Conservation (phyloP, 2,888 invertebrate genomes). For the Acleris sparsana region DNA sequence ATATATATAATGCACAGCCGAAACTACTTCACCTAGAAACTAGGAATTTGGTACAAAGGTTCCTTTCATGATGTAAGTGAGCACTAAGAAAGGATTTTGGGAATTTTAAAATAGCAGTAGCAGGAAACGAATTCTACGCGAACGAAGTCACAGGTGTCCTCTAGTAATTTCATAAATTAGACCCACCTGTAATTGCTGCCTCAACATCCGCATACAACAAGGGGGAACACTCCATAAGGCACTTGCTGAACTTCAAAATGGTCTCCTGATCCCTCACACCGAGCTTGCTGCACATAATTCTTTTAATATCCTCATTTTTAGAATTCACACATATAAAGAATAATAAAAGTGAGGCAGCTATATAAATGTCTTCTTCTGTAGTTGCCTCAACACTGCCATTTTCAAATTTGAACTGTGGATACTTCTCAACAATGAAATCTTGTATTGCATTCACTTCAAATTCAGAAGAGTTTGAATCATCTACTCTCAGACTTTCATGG, state of each 20-base stretch:
- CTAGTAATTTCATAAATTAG: neutral
- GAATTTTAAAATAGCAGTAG: no score
- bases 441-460: constrained; percentile 67
- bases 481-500: constrained; percentile 67
- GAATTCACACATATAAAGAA: constrained; percentile 80
- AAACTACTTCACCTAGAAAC: no score
- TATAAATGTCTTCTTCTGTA: constrained; percentile 63
- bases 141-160: no score
- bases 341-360: constrained; percentile 78
- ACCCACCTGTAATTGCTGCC: constrained; percentile 68
- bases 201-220: constrained; percentile 69
- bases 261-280: constrained; percentile 78
- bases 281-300: constrained; percentile 81
- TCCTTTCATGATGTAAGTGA: no score
- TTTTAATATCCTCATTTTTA: constrained; percentile 80
- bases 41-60: no score
- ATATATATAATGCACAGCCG: no score
- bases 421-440: constrained; percentile 73
- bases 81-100: no score
- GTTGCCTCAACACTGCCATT: constrained; percentile 58
- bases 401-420: constrained; percentile 76
- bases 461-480: constrained; percentile 71
- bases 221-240: constrained; percentile 72
- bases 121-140: no score
- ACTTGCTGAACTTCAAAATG: constrained; percentile 81